Evolutionary conservation across 2,888 invertebrate genomes (phyloP).

Genomic region (Itoplectis maculator): DNA sequence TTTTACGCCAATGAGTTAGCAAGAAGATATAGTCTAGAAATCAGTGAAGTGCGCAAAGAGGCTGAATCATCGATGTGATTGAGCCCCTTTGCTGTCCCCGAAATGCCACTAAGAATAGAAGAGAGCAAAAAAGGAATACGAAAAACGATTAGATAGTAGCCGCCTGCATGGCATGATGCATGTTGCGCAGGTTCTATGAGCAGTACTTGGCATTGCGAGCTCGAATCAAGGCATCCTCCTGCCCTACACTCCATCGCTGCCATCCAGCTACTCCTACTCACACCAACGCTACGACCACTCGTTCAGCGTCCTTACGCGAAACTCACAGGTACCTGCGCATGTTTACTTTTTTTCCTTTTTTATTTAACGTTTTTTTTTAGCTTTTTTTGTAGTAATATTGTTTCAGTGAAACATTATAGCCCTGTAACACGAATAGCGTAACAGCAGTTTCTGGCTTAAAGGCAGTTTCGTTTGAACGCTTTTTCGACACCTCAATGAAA

Average conservation of each 20-base stretch:
- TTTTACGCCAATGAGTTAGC: constrained; percentile 27
- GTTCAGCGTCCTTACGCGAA: constrained; percentile 88
- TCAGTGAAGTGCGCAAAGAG: constrained; percentile 6
- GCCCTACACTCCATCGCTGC: constrained; percentile 88
- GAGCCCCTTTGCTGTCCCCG: constrained; percentile 19
- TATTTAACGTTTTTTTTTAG: constrained; percentile 36
- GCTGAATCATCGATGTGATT: constrained; percentile 36
- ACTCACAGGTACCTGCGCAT: constrained; percentile 84
- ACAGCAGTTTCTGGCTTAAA: constrained; percentile 13
- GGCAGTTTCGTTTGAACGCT: constrained; percentile 11
- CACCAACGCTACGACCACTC: constrained; percentile 85
- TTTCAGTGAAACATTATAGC: constrained; percentile 17
- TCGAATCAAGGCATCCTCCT: constrained; percentile 94
- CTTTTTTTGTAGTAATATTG: constrained; percentile 8
- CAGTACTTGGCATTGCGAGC: constrained; percentile 94
- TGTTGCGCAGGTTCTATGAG: constrained; percentile 92
- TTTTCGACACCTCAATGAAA: constrained; percentile 16
- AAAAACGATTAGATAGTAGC: constrained; percentile 75
- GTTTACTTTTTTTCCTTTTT: constrained; percentile 71
- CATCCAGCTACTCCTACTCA: constrained; percentile 84
- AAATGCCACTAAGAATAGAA: constrained; percentile 41
- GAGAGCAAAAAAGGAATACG: constrained; percentile 63
- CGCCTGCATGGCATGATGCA: constrained; percentile 83
- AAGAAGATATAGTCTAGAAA: constrained; percentile 45
- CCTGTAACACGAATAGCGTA: constrained; percentile 16